These are phyloP conservation scores for Propithecus perrieri DNA, from an alignment of 2,797 vertebrate genomes.

Conservation along the genomic window DNA sequence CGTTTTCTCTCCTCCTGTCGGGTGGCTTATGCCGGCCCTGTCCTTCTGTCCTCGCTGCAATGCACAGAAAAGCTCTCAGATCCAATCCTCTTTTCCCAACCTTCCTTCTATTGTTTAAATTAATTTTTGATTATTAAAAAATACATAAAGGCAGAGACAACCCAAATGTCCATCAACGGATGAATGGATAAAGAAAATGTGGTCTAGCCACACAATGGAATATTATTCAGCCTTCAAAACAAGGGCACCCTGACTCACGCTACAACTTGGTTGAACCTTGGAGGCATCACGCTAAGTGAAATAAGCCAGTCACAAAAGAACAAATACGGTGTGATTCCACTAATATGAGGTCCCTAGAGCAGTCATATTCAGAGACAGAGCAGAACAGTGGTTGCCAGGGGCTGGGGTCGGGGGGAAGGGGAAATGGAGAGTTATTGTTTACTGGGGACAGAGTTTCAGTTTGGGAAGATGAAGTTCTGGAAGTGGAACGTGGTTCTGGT, in stretches of 20 bases:
- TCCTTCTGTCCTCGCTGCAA: not conserved
- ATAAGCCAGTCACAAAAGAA: not conserved
- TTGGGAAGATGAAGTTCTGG: not conserved
- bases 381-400: not conserved
- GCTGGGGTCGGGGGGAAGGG: too few species aligned
- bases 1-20: not conserved
- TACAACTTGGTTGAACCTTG: not conserved
- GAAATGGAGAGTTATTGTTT: not conserved
- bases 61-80: not conserved
- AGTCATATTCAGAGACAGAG: not conserved
- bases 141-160: not conserved
- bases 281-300: not conserved
- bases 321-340: not conserved
- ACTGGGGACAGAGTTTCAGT: not conserved
- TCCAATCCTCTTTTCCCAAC: not conserved
- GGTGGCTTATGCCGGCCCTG: accelerated
- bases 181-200: not conserved
- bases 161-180: not conserved
- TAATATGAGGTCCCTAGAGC: not conserved
- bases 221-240: not conserved
- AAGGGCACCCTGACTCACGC: not conserved
- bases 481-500: not conserved
- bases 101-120: not conserved
- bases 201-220: too few species aligned
- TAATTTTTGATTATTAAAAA: not conserved